Conservation (phyloP, 2,797 vertebrate species). For the Phataginus tetradactyla region DNA sequence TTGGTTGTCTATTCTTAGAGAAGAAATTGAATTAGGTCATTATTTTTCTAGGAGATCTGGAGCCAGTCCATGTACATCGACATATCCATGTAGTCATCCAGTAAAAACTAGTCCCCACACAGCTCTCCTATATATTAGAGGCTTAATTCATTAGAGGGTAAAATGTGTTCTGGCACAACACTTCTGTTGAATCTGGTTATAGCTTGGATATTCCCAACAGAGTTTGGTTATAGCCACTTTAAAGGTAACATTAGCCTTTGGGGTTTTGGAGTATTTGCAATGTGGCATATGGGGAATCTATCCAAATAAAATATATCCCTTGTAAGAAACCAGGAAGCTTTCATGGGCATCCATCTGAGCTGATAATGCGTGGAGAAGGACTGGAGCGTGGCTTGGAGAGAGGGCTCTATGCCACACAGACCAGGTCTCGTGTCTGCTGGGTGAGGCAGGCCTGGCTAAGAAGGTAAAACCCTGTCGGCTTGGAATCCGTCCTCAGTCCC, state of each 20-base stretch:
- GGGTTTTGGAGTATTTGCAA: background rate
- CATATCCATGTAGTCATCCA: accelerated
- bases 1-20: background rate
- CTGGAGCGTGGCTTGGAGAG: background rate
- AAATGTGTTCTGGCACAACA: background rate
- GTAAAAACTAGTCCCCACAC: background rate
- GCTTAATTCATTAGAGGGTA: background rate
- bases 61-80: accelerated
- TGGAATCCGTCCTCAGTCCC: background rate
- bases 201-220: background rate
- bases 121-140: background rate
- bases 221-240: background rate
- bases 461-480: accelerated
- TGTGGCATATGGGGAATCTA: background rate
- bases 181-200: background rate
- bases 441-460: background rate
- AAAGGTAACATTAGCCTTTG: background rate
- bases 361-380: background rate
- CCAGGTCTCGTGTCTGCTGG: background rate
- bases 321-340: background rate
- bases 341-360: background rate
- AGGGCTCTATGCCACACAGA: background rate
- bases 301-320: background rate
- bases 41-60: background rate
- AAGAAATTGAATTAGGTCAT: background rate